Evolutionary conservation across 2,888 invertebrate species (phyloP), one percentile per base, ranked within the genome.

Genomic region (Drosophila robusta): DNA sequence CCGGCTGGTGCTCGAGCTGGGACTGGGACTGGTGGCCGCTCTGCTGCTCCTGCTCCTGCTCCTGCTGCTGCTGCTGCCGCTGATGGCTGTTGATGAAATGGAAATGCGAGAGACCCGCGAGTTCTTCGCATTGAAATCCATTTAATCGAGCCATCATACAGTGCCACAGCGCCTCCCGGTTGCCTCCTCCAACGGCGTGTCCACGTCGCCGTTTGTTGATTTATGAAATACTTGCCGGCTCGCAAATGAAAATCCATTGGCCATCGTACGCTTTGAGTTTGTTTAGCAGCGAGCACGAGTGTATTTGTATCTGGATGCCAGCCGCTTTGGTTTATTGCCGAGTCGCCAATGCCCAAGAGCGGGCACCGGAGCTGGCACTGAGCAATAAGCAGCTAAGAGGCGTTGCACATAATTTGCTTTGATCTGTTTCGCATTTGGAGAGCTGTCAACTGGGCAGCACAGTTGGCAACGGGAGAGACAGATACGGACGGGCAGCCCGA

Each of bases 331-430:
- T 56, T 70, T 55, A 63, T 63, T 47, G 68, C 63, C 55, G 52
- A 63, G 44, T 58, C 42, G 57, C 47, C 60, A 58, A 42, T 55
- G 64, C 52, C 52, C 26, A 62, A 54, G 68, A 56, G 60, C 49
- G 50, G 32, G 39, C 39, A 39, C 52, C 29, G 9, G 51, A 26
- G 36, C 49, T 39, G 54, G 36, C 44, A 56, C 64, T 62, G 71
- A 79, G 44, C 50, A 75, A 73, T 83, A 78, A 77, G 89, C 89
- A 85, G 86, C 80, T 79, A 87, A 85, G 72, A 85, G 89, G 85
- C 89, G 89, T 85, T 87, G 85, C 89, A 87, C 77, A 87, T 85
- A 85, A 85, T 85, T 89, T 87, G 85, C 85, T 85, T 85, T 89
- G 85, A 85, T 85, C 85, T 77, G 89, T 87, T 85, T 89, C 81